phyloP scores from a whole-genome alignment of 2,797 vertebrate species.

The Bryconaethiops microstoma region DNA sequence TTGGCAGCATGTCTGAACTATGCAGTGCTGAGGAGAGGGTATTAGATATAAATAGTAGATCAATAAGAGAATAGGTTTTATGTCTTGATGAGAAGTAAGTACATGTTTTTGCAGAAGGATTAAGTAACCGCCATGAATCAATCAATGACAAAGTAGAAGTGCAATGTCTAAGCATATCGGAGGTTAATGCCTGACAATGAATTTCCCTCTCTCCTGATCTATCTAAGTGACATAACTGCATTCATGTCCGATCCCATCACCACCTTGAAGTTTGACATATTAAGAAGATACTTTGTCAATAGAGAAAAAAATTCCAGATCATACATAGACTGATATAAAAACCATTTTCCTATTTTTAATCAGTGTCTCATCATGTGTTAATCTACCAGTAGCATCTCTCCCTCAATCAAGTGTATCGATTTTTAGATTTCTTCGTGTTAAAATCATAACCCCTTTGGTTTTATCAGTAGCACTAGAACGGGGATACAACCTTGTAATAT shows the following conservation, averaged over 20 bases:
- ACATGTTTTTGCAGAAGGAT: background rate
- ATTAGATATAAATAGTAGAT: background rate
- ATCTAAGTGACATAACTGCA: slow-evolving; percentile 14
- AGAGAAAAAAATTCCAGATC: background rate
- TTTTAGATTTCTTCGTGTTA: too few relatives aligned
- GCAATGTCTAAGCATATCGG: background rate
- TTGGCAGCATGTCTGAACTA: background rate
- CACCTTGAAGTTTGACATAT: background rate
- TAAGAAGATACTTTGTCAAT: background rate
- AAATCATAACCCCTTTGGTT: too few relatives aligned
- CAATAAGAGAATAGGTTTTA: background rate
- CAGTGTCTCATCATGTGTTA: background rate
- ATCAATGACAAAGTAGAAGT: background rate
- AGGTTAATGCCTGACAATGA: background rate
- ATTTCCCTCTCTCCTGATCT: background rate
- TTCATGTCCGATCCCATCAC: slow-evolving; percentile 24
- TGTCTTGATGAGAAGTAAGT: slow-evolving; percentile 18
- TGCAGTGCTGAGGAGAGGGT: background rate
- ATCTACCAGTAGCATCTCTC: too few relatives aligned
- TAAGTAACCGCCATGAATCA: background rate
- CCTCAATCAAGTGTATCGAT: too few relatives aligned
- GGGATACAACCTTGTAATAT: too few relatives aligned
- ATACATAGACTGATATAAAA: slow-evolving; percentile 9
- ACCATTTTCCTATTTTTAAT: background rate
- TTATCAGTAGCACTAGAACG: too few relatives aligned